Evolutionary conservation across 2,113 vertebrate species (phyloP).

Genomic region (Pelmatolapia mariae): DNA sequence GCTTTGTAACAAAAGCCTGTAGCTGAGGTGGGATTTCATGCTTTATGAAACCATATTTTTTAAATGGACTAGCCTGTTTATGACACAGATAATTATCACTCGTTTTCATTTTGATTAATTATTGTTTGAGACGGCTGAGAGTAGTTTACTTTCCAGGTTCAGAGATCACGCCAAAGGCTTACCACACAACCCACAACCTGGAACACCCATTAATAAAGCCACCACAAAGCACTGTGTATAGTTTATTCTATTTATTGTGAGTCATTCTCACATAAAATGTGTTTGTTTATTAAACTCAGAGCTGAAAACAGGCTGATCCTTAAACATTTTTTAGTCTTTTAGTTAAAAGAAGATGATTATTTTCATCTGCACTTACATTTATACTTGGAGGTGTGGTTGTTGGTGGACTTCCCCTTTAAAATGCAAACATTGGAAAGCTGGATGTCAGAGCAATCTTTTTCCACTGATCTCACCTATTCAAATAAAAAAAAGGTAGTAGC

Average conservation of each 20-base stretch:
- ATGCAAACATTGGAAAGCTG: not conserved
- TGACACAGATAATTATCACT: not conserved
- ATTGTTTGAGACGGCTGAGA: not conserved
- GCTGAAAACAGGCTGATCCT: not conserved
- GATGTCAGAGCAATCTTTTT: not conserved
- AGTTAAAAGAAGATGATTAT: not conserved
- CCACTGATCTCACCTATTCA: not conserved
- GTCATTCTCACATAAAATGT: not conserved
- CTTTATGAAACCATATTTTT: not conserved
- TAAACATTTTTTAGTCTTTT: not conserved
- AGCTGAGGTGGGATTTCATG: not conserved
- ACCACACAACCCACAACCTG: not conserved
- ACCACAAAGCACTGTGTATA: not conserved
- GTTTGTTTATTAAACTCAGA: not conserved
- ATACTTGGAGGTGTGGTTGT: not conserved
- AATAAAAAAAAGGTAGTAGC: not conserved
- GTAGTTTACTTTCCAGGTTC: not conserved
- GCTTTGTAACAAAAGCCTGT: not conserved
- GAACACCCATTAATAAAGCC: not conserved
- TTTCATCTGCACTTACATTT: not conserved
- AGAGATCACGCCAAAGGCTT: not conserved
- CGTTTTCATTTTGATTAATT: accelerated
- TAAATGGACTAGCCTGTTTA: not conserved
- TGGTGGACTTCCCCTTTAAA: not conserved
- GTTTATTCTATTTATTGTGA: not conserved